Conservation (phyloP, 2,888 invertebrate species). For the Habroteleia sp. region DNA sequence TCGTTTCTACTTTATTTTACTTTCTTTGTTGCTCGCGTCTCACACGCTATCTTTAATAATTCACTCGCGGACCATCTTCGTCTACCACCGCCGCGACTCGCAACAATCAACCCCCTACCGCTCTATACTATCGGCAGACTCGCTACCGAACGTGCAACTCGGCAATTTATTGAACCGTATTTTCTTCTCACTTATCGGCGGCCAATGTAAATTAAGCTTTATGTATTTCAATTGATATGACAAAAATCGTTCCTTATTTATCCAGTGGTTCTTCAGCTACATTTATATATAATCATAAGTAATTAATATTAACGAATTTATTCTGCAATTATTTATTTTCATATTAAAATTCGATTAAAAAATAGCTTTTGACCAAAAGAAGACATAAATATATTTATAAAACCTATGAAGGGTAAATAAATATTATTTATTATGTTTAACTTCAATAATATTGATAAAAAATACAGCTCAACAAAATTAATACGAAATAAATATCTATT, state of each 20-base stretch:
- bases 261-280: too few species aligned
- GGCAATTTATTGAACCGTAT: slow-evolving; percentile 48
- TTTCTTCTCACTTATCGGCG: slow-evolving; percentile 46
- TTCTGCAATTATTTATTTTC: too few species aligned
- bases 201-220: slow-evolving; percentile 39
- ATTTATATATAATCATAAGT: too few species aligned
- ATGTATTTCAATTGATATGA: slow-evolving; percentile 32
- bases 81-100: slow-evolving; percentile 61
- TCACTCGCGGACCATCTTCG: slow-evolving; percentile 76
- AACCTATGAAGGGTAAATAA: too few species aligned
- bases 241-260: slow-evolving; percentile 35
- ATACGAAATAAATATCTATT: too few species aligned
- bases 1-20: slow-evolving; percentile 30
- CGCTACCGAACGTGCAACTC: slow-evolving; percentile 40
- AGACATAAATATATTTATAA: too few species aligned
- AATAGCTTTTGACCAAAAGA: too few species aligned
- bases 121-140: slow-evolving; percentile 38
- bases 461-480: too few species aligned
- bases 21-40: slow-evolving; percentile 43
- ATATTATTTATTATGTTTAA: too few species aligned
- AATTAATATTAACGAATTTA: too few species aligned
- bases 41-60: slow-evolving; percentile 79
- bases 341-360: too few species aligned
- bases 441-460: too few species aligned
- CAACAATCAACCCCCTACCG: slow-evolving; percentile 43